Base-by-base conservation (phyloP, 2,113 vertebrate genomes). In the Hippocampus guttulatus region DNA sequence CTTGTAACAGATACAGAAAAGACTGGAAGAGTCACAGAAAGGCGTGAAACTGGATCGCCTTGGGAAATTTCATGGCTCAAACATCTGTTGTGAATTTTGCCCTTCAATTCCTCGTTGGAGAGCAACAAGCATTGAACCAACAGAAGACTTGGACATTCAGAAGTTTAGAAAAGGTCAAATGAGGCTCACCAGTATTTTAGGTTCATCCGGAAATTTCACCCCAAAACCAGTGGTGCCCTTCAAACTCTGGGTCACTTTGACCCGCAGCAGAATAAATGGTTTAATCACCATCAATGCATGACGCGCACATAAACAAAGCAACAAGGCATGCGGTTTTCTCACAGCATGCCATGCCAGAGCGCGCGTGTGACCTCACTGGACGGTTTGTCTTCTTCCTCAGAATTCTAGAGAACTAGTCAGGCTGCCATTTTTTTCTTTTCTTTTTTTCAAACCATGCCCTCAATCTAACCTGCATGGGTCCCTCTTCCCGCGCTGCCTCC, bases 311-410 rank as follows among this genome's bases (percentile, higher is more conserved):
- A 62, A 71, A 72, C 47, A 27, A 40, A 79, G 62, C 72, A 45
- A 69, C 73, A 82, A 67, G 84, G 89, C 89, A 91, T 92, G 90
- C 79, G 76, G 77, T 85, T 78, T 61, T 79, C 83, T 92, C 90
- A 90, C 78, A 58, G 92, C 89, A 93, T 92, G 91, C 67, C 73
- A 74, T 65, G 64, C 79, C 77, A 78, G 80, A 76, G 70, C 85
- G 80, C 82, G 85, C 75, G 75, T 79, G 76, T 79, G 78, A 79
- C 79, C 84, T 90, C 80, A 83, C 70, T 67, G 62, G 62, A 64
- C 21, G 4, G 21, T 72, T 75, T 71, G 62, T 58, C 75, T 61
- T 51, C 12, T 27, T 25, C 14, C 12, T 25, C n/a, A 27, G 14
- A 58, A 27, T 25, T 58, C 11, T 14, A 58, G 23, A 40, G 0